phyloP scores from a whole-genome alignment of 2,113 vertebrate genomes.

The Martes martes region DNA sequence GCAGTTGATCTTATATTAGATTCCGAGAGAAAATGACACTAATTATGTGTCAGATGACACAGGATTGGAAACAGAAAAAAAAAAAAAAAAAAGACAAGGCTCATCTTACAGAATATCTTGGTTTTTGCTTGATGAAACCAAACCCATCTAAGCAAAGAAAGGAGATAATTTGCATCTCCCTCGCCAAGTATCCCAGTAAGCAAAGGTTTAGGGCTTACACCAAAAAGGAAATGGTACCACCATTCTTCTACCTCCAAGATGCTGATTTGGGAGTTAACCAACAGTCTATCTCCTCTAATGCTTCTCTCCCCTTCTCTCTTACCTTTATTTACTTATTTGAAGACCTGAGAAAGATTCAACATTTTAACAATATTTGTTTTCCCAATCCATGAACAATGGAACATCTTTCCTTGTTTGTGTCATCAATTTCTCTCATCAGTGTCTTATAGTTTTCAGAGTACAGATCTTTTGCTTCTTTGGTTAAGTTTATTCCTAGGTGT shows the following conservation, averaged over 20 bases:
- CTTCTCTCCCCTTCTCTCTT: background rate
- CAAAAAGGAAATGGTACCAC: background rate
- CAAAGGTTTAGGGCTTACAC: background rate
- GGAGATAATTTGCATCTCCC: background rate
- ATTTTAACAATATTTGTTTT: no score
- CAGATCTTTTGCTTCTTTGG: no score
- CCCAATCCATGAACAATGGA: no score
- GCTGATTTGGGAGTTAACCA: background rate
- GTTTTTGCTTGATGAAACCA: slow-evolving; percentile 9
- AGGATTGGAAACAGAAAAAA: background rate
- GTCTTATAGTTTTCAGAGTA: no score
- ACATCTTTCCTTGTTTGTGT: no score
- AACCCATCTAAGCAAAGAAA: background rate
- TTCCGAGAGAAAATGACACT: background rate
- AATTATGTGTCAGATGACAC: slow-evolving; percentile 11
- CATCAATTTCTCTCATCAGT: no score
- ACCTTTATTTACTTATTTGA: background rate
- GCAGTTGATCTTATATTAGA: background rate
- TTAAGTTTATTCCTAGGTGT: no score
- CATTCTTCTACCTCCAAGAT: background rate
- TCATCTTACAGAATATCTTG: background rate
- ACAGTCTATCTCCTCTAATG: background rate
- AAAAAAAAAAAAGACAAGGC: background rate
- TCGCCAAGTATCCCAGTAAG: background rate
- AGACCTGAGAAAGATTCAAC: background rate